Evolutionary conservation across 1,140 invertebrate species (phyloP), one percentile per base, ranked within the genome.

Genomic region (Plutomurus gul): DNA sequence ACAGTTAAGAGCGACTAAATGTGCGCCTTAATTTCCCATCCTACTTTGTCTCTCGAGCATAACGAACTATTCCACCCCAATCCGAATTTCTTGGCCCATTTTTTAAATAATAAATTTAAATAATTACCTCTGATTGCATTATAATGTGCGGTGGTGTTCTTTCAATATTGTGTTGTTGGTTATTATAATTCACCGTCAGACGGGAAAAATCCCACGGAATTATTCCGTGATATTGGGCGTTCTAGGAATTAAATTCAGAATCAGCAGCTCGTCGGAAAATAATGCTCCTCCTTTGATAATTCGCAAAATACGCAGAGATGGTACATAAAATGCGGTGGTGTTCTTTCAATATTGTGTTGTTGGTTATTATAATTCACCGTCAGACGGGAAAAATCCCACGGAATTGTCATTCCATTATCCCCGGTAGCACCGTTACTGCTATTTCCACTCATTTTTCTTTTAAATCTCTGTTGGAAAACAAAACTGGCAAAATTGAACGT

Each of bases 391-490:
- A 25, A 25, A 5, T 51, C 47, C 47, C 47, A 51, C 25, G 13
- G n/a, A n/a, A n/a, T n/a, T n/a, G 25, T 22, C n/a, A n/a, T n/a
- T n/a, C n/a, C n/a, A n/a, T n/a, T 39, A 13, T 13, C 37, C 6
- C 37, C 6, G 13, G 20, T 0, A 51, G 47, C 47, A n/a, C 47
- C 47, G n/a, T n/a, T n/a, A 51, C 20, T 22, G 20, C 25, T 22
- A 51, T 25, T 51, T 51, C 47, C 47, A 51, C 47, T 51, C 47
- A 51, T 51, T 22, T 51, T 51, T 51, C 47, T n/a, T n/a, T n/a
- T n/a, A n/a, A n/a, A n/a, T n/a, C n/a, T n/a, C n/a, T n/a, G n/a
- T n/a, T n/a, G n/a, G n/a, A n/a, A n/a, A n/a, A n/a, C n/a, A n/a
- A n/a, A n/a, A n/a, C n/a, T n/a, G n/a, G n/a, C n/a, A n/a, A n/a